Evolutionary conservation across 2,888 invertebrate genomes (phyloP), one percentile per base, ranked within the genome.

Genomic region (Diarsia brunnea): DNA sequence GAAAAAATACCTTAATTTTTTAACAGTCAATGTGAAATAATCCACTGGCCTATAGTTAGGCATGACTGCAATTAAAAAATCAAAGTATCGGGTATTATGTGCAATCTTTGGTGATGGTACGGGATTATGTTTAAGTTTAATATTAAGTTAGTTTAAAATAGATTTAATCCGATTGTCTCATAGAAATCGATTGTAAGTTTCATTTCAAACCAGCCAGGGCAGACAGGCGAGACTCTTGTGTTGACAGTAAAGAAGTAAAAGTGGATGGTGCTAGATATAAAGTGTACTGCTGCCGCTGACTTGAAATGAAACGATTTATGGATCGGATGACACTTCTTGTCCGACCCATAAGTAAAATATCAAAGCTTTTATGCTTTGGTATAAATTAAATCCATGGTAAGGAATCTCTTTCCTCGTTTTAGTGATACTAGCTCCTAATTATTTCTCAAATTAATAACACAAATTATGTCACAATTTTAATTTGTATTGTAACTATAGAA

Each of bases 61-160:
- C 94, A 92, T 94, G 96, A 96, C 97, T 96, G 95, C 95, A 95
- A 91, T 94, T 94, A 95, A 95, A 95, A 96, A 96, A 97, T 96
- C 97, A 97, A 97, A 97, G 97, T 97, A 97, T 98, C 98, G 98
- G 98, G 98, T 98, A 98, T 97, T 97, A 98, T 98, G 98, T 98
- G 98, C 98, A 98, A 98, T 98, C 97, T 96, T 97, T 97, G 97
- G 97, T 97, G 97, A 97, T 97, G 97, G 97, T 97, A 95, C 95
- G 96, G 96, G 97, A 94, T 92, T 95, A 95, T 86, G 70, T 87
- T 83, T 96, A 96, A 95, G 95, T 88, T 86, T 93, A 93, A 89
- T 82, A 55, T 82, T 94, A 94, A 91, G 90, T 89, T 93, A 94
- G 91, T 87, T 76, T 91, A 90, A 90, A 87, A 71, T 93, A 94